phyloP scores from a whole-genome alignment of 2,113 vertebrate genomes.

The Alaudala cheleensis region DNA sequence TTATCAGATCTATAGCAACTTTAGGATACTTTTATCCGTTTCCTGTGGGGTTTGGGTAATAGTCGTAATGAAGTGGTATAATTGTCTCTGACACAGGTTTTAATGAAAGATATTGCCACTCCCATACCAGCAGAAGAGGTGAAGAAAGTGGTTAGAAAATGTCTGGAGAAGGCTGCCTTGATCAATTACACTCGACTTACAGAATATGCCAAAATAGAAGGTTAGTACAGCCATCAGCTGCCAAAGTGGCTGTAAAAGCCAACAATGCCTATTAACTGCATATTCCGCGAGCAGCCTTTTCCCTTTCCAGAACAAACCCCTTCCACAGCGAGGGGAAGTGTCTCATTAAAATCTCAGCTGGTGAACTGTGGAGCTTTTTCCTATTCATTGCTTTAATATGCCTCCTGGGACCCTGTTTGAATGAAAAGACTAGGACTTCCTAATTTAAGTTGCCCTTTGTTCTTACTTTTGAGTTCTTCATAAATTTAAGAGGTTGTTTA shows the following conservation, averaged over 20 bases:
- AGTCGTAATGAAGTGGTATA: slow-evolving; percentile 9
- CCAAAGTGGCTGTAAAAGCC: slow-evolving; percentile 71
- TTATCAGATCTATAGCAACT: neutral
- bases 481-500: slow-evolving; percentile 63
- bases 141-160: slow-evolving; percentile 90
- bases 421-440: slow-evolving; percentile 72
- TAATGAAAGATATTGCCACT: slow-evolving; percentile 98
- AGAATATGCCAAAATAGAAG: slow-evolving; percentile 93
- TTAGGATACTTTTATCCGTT: neutral
- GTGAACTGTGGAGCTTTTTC: slow-evolving; percentile 81
- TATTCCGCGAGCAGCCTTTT: slow-evolving; percentile 71
- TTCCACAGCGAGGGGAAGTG: slow-evolving; percentile 79
- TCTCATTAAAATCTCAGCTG: slow-evolving; percentile 87
- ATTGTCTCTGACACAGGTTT: slow-evolving; percentile 79
- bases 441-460: slow-evolving; percentile 79
- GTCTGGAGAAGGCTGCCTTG: slow-evolving; percentile 92
- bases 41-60: neutral
- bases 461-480: slow-evolving; percentile 73
- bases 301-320: slow-evolving; percentile 72
- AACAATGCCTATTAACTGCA: slow-evolving; percentile 73
- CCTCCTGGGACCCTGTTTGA: slow-evolving; percentile 80
- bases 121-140: slow-evolving; percentile 93
- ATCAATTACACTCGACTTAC: slow-evolving; percentile 96
- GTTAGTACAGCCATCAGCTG: slow-evolving; percentile 78
- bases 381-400: slow-evolving; percentile 85